Conservation (phyloP, 2,113 vertebrate species). For the Hemichromis elongatus region DNA sequence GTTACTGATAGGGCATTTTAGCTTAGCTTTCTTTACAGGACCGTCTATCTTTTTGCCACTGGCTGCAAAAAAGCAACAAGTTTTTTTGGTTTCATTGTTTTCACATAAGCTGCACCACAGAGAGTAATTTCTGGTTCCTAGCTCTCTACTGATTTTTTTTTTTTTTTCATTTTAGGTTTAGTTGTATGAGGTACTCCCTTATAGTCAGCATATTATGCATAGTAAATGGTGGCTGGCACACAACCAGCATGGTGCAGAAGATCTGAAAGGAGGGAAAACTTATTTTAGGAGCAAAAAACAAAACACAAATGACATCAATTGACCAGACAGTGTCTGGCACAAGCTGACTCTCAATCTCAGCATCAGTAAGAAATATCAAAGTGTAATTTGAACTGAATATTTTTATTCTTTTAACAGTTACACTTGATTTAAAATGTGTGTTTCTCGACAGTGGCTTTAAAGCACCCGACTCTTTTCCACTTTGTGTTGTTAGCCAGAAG, state of each 20-base stretch:
- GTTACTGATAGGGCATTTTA: background rate
- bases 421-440: background rate
- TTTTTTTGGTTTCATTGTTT: background rate
- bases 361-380: background rate
- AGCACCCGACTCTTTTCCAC: background rate
- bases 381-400: background rate
- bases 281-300: background rate
- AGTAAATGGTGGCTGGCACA: background rate
- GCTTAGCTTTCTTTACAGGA: background rate
- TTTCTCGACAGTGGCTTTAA: background rate
- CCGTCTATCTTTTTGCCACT: background rate
- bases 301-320: background rate
- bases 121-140: background rate
- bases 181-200: background rate
- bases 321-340: background rate
- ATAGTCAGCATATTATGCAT: background rate
- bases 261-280: background rate
- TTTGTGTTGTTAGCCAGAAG: background rate
- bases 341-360: background rate
- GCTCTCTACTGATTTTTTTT: background rate
- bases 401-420: background rate
- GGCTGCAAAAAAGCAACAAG: background rate
- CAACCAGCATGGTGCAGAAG: background rate
- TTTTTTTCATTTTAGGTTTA: background rate
- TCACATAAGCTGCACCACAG: background rate